A percentile compares a stretch with the other conserved stretches of the same genome.
Conservation (phyloP, 1,140 invertebrate species). For the Pseudomyrmex gracilis region DNA sequence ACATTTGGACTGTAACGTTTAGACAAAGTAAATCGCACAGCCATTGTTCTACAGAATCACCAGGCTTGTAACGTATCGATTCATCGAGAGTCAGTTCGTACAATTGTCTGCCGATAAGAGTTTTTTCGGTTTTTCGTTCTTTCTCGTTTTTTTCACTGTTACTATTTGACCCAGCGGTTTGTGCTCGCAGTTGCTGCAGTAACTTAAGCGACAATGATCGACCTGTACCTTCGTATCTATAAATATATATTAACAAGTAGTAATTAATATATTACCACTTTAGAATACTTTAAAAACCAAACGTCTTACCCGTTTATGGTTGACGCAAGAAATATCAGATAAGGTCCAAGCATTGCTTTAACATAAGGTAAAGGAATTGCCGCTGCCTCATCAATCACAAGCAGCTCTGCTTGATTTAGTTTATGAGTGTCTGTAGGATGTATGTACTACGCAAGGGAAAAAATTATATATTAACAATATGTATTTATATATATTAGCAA, state of each 20-base stretch:
- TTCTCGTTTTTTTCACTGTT: constrained; percentile 81
- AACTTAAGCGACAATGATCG: constrained; percentile 98
- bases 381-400: constrained; percentile 99
- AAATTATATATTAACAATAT: constrained; percentile 23
- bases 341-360: constrained; percentile 95
- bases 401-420: constrained; percentile 96
- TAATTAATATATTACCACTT: not conserved
- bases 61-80: constrained; percentile 96
- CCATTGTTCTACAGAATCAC: constrained; percentile 97
- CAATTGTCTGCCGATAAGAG: constrained; percentile 83
- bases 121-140: constrained; percentile 79
- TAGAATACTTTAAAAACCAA: not conserved
- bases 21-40: constrained; percentile 96
- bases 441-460: constrained; percentile 91
- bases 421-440: constrained; percentile 96
- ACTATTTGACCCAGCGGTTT: constrained; percentile 84
- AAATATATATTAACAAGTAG: constrained; percentile 54
- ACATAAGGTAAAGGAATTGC: constrained; percentile 98
- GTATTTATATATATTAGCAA: not conserved
- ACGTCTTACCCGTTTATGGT: constrained; percentile 94
- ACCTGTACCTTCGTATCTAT: constrained; percentile 98
- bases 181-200: constrained; percentile 93
- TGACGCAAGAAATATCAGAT: constrained; percentile 98
- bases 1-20: constrained; percentile 90
- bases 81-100: constrained; percentile 93